These are phyloP conservation scores for Aspidapion aeneum DNA, from an alignment of 2,888 invertebrate genomes.

Conservation along the genomic window DNA sequence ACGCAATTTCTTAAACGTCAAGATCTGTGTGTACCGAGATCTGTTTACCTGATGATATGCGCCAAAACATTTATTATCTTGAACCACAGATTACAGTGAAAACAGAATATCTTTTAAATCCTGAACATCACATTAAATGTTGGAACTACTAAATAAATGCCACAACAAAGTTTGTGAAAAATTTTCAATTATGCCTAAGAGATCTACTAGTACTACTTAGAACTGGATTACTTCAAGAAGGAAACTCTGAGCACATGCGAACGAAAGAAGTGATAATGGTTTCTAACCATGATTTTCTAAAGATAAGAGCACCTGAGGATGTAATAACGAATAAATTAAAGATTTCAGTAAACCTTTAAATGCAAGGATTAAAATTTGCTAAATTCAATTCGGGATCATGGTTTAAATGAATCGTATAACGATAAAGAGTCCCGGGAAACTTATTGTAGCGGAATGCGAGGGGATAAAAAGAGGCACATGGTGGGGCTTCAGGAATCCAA, in stretches of 20 bases:
- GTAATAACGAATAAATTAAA: too few relatives aligned
- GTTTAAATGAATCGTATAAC: slow-evolving; percentile 45
- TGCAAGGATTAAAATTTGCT: slow-evolving; percentile 39
- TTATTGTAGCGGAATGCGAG: slow-evolving; percentile 42
- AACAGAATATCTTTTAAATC: too few relatives aligned
- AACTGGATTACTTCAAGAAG: too few relatives aligned
- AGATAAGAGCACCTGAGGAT: too few relatives aligned
- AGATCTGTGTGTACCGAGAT: slow-evolving; percentile 4
- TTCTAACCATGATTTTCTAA: too few relatives aligned
- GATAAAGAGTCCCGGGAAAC: slow-evolving; percentile 33
- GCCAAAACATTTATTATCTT: not conserved
- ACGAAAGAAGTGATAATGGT: too few relatives aligned
- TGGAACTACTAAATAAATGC: too few relatives aligned
- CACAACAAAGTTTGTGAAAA: too few relatives aligned
- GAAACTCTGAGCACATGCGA: too few relatives aligned
- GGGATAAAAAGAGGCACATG: slow-evolving; percentile 12
- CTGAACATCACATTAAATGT: too few relatives aligned
- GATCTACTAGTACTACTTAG: too few relatives aligned
- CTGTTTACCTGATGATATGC: not conserved
- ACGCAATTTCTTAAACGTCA: not conserved
- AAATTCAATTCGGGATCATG: slow-evolving; percentile 41
- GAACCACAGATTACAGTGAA: not conserved
- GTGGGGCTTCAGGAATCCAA: not conserved
- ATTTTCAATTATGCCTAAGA: too few relatives aligned
- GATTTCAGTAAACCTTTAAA: slow-evolving; percentile 14